Base-by-base conservation (phyloP, 2,888 invertebrate species). In the Hemicrepidius hirtus region DNA sequence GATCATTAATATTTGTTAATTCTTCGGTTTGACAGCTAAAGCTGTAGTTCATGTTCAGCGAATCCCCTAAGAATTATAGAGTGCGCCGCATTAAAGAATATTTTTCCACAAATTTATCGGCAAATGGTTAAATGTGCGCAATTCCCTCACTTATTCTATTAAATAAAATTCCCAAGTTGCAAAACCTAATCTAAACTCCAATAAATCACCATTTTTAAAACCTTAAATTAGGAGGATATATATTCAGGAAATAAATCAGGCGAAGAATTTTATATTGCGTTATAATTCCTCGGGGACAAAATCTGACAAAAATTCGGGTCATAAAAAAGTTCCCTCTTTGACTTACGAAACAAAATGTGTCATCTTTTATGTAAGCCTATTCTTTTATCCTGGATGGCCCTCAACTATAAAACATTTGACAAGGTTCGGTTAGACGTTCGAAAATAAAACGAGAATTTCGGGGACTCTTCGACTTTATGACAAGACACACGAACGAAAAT, bases 341-440 rank as follows among this genome's bases (percentile, higher is more conserved):
- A 71, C 65, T 71, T 68, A 63, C 63, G 46, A 72, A 72, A 72
- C 71, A 71, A 71, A 71, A 71, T 66, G 59, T 71, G 71, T 71
- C 71, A 66, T 66, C 62, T 66, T 64, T 70, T 71, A 71, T 72
- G 62, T 67, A 63, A 24, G 50, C 63, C 55, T 63, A 72, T 72
- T 72, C 67, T 63, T 68, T 71, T 32, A 37, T 64, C 28, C 53
- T 50, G 53, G 66, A 66, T 66, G 50, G 57, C 46, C 70, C 50
- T 71, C 55, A 71, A 71, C 70, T 71, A 71, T 71, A 71, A 67
- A 71, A 62, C 71, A 71, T 71, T 71, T 66, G 60, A 62, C 71
- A 71, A 44, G 44, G 37, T 66, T 62, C 60, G 53, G 71, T 71
- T 66, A 71, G 53, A 41, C 37, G 40, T 60, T 41, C 35, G 50